These are phyloP conservation scores for Lepetodrilus schrolli DNA, from an alignment of 2,888 invertebrate species.

Conservation along the genomic window DNA sequence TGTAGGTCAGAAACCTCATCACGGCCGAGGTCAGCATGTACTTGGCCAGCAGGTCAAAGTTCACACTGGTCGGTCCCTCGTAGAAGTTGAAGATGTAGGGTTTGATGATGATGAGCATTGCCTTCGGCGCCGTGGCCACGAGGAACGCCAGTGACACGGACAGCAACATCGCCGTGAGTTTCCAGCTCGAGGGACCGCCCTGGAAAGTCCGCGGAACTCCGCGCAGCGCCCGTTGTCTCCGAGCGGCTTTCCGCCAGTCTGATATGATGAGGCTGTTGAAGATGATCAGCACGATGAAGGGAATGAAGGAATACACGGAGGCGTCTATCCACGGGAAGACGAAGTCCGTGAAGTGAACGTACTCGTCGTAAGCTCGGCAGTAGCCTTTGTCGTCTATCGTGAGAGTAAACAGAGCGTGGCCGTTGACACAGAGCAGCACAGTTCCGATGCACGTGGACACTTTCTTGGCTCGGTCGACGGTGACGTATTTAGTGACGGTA, in stretches of 20 bases:
- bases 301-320: conserved; percentile 62
- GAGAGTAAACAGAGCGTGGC: conserved; percentile 59
- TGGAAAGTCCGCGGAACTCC: too few relatives aligned
- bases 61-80: conserved; percentile 29
- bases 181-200: conserved; percentile 42
- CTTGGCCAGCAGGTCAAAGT: conserved; percentile 48
- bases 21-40: conserved; percentile 52
- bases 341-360: conserved; percentile 50
- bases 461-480: conserved; percentile 50
- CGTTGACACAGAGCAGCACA: conserved; percentile 47
- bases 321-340: conserved; percentile 68
- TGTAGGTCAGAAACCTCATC: conserved; percentile 56
- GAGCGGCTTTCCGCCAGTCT: conserved; percentile 45
- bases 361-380: conserved; percentile 47
- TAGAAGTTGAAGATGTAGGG: conserved; percentile 48
- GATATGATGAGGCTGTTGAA: conserved; percentile 63
- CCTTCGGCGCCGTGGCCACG: conserved; percentile 58
- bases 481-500: conserved; percentile 50
- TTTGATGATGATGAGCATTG: conserved; percentile 57
- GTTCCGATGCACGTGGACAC: conserved; percentile 42
- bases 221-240: conserved; percentile 35
- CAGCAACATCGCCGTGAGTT: conserved; percentile 59
- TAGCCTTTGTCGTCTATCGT: conserved; percentile 41
- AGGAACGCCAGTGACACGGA: conserved; percentile 60
- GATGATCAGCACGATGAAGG: conserved; percentile 55